Percentiles rank a stretch among this genome's conserved stretches.
Conservation (phyloP, 2,888 invertebrate genomes). For the Actias luna region DNA sequence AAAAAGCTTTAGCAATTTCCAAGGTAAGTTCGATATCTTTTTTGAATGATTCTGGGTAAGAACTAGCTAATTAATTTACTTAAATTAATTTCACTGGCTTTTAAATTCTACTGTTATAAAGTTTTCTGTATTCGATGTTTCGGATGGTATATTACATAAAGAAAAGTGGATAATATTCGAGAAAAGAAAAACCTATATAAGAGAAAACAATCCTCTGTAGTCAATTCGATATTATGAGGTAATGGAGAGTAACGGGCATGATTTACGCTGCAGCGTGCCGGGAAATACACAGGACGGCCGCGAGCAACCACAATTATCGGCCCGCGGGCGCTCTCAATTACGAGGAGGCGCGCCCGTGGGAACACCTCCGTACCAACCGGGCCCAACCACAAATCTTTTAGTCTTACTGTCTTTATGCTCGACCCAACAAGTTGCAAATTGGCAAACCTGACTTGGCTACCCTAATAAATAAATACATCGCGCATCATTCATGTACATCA, state of each 20-base stretch:
- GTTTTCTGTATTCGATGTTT: background rate
- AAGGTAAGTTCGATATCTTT: too few relatives aligned
- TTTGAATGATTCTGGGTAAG: too few relatives aligned
- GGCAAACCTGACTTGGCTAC: conserved; percentile 20
- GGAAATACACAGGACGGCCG: conserved; percentile 53
- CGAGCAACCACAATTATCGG: conserved; percentile 78
- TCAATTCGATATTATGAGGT: conserved; percentile 79
- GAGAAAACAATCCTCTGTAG: conserved; percentile 64
- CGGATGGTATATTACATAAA: background rate
- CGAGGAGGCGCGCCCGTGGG: conserved; percentile 78
- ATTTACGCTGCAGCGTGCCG: conserved; percentile 64
- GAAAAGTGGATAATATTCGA: background rate
- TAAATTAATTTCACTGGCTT: background rate
- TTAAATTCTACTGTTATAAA: background rate
- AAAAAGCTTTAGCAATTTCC: too few relatives aligned
- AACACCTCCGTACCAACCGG: conserved; percentile 63
- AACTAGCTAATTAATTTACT: too few relatives aligned
- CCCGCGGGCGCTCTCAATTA: conserved; percentile 81
- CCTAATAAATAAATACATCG: conserved; percentile 20
- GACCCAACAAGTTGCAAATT: conserved; percentile 58
- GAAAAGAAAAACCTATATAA: conserved; percentile 28
- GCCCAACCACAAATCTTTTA: conserved; percentile 71
- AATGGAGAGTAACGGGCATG: conserved; percentile 81
- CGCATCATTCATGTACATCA: background rate
- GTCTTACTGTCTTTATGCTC: conserved; percentile 60